Evolutionary conservation across 2,888 invertebrate species (phyloP).

Genomic region (Antheraea assamensis): DNA sequence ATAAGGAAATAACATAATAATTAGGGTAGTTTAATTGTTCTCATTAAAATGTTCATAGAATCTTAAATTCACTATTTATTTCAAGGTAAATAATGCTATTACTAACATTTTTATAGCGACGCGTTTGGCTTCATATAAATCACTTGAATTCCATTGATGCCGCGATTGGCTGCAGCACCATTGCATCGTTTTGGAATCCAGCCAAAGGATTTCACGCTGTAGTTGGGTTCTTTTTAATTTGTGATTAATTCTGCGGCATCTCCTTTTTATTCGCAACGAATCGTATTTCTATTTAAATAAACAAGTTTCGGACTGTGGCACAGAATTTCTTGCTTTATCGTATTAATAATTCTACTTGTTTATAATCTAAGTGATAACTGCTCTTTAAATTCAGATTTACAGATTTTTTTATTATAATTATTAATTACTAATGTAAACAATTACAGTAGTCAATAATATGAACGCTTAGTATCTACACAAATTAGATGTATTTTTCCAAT

Average conservation of each 20-base stretch:
- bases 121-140: not conserved
- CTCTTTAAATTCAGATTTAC: too few species aligned
- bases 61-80: not conserved
- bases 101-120: not conserved
- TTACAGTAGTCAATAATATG: too few species aligned
- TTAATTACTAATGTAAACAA: too few species aligned
- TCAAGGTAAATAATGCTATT: not conserved
- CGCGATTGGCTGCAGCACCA: constrained; percentile 6
- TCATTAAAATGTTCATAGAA: not conserved
- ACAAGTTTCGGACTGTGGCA: too few species aligned
- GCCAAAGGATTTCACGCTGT: constrained; percentile 6
- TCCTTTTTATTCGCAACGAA: not conserved
- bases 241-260: not conserved
- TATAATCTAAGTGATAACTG: too few species aligned
- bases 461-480: too few species aligned
- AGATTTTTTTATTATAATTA: too few species aligned
- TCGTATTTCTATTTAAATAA: not conserved
- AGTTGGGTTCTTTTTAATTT: not conserved
- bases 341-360: too few species aligned
- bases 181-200: not conserved
- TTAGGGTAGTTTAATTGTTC: not conserved
- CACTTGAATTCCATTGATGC: not conserved
- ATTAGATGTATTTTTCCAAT: too few species aligned
- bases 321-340: too few species aligned
- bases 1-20: not conserved